Conservation (phyloP, 2,113 vertebrate genomes). For the Dipodomys merriami region DNA sequence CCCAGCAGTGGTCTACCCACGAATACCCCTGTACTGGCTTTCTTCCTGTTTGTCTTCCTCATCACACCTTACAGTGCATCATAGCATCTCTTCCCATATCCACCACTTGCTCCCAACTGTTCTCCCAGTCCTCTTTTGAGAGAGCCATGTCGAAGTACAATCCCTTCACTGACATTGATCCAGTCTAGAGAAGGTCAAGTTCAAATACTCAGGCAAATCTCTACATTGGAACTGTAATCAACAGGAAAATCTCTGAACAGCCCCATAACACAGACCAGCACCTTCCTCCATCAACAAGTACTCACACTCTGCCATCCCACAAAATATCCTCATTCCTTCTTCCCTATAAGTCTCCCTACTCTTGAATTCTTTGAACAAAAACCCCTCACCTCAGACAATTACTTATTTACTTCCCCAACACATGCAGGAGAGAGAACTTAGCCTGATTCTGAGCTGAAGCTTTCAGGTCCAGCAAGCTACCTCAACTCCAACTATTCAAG, state of each 20-base stretch:
- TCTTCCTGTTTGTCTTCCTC: neutral
- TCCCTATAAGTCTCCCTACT: neutral
- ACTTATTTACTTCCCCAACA: neutral
- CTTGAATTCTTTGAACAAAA: neutral
- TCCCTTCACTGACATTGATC: neutral
- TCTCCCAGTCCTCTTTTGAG: neutral
- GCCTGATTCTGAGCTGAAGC: neutral
- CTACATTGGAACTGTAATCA: neutral
- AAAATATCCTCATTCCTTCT: neutral
- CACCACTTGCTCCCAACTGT: neutral
- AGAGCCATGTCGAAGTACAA: neutral
- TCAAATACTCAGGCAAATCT: neutral
- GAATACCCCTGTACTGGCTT: rapidly evolving
- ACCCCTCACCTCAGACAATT: neutral
- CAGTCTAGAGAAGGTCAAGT: neutral
- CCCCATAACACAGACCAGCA: neutral
- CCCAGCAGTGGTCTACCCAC: neutral
- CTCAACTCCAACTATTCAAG: neutral
- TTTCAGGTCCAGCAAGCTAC: neutral
- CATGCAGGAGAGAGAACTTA: neutral
- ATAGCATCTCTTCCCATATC: neutral
- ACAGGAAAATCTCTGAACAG: neutral
- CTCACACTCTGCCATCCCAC: neutral
- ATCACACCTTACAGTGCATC: neutral
- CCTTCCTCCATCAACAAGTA: neutral